A percentile compares a stretch with the other conserved stretches of the same genome.
phyloP scores from a whole-genome alignment of 1,140 invertebrate genomes.

The Triops cancriformis region DNA sequence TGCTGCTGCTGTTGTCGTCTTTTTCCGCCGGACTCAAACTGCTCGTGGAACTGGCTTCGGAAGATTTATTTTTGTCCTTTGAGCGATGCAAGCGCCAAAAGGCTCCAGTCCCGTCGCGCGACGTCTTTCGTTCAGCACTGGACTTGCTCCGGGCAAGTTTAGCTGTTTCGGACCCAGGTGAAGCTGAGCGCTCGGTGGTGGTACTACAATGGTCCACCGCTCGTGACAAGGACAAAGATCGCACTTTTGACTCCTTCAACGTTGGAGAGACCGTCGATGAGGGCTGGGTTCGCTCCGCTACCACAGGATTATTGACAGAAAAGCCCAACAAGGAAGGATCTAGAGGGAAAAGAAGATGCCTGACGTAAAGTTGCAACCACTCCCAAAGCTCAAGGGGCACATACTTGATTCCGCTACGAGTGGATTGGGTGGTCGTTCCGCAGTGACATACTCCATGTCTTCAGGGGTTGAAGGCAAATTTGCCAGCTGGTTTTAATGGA shows the following conservation, averaged over 20 bases:
- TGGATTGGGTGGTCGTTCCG: background rate
- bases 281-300: background rate
- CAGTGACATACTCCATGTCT: background rate
- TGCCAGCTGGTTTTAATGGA: background rate
- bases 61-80: background rate
- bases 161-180: slow-evolving; percentile 12
- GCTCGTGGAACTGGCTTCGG: background rate
- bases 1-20: background rate
- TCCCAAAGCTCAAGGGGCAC: background rate
- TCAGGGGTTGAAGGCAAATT: slow-evolving; percentile 6
- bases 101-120: slow-evolving; percentile 16
- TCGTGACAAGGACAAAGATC: slow-evolving; percentile 26
- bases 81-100: background rate
- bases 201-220: background rate
- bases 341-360: background rate
- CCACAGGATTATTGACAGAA: background rate
- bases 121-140: slow-evolving; percentile 25
- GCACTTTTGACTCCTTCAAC: slow-evolving; percentile 19
- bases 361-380: background rate
- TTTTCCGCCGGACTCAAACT: background rate
- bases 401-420: background rate
- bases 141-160: slow-evolving; percentile 29
- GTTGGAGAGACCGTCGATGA: slow-evolving; percentile 2
- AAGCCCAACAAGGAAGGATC: background rate
- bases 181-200: background rate